These are phyloP conservation scores for Lithophane semibrunnea DNA, from an alignment of 2,888 invertebrate species.

Conservation along the genomic window DNA sequence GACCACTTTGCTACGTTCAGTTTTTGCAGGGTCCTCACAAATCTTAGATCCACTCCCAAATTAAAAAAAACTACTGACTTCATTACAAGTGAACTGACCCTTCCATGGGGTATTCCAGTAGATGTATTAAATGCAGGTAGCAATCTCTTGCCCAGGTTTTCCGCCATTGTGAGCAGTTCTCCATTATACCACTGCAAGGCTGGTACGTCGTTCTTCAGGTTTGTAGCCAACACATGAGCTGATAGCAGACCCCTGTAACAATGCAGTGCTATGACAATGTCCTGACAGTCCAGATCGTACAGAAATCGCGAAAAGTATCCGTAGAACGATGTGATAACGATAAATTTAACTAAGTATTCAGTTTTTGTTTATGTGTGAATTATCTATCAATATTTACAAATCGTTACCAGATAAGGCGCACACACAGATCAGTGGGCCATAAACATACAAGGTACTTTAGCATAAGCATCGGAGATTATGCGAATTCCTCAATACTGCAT, in stretches of 20 bases:
- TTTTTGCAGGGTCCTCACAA: not conserved
- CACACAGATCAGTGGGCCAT: not conserved
- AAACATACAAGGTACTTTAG: not conserved
- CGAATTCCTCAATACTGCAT: not conserved
- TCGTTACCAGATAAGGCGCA: not conserved
- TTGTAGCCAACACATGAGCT: slow-evolving; percentile 96
- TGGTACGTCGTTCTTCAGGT: slow-evolving; percentile 94
- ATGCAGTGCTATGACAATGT: not conserved
- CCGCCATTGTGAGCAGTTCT: slow-evolving; percentile 96
- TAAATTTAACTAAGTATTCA: not conserved
- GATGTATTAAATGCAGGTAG: slow-evolving; percentile 99
- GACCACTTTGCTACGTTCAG: not conserved
- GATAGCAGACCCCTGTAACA: slow-evolving; percentile 95
- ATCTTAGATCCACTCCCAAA: not conserved
- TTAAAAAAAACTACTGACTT: not conserved
- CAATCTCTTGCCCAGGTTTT: slow-evolving; percentile 97
- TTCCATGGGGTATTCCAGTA: slow-evolving; percentile 99
- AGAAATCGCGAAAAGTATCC: not conserved
- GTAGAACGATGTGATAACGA: not conserved
- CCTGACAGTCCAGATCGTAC: not conserved
- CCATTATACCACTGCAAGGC: slow-evolving; percentile 96
- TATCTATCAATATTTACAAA: slow-evolving; percentile 3
- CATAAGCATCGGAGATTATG: not conserved
- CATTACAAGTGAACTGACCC: slow-evolving; percentile 90
- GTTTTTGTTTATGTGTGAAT: not conserved